Conservation (phyloP, 2,797 vertebrate genomes). For the Spea hammondii region DNA sequence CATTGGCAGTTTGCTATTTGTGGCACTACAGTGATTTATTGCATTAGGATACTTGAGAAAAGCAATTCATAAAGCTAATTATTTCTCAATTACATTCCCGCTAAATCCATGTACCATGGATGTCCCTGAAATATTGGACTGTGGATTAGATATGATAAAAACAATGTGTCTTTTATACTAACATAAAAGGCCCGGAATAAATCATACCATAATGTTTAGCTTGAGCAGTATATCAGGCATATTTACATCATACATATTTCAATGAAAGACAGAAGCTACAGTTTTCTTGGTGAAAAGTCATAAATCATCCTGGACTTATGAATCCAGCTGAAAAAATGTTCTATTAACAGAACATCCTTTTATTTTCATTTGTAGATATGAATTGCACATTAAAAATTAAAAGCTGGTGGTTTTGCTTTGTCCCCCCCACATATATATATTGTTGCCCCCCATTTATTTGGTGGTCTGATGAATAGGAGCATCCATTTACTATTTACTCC, state of each 20-base stretch:
- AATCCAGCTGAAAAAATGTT: not conserved
- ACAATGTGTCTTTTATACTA: not conserved
- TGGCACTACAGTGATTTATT: conserved; percentile 25
- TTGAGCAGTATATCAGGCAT: conserved; percentile 1
- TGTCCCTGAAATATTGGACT: conserved; percentile 13
- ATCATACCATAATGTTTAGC: conserved; percentile 21
- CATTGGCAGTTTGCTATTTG: not conserved
- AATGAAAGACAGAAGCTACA: conserved; percentile 9
- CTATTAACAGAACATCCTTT: not conserved
- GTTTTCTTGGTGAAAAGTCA: not conserved
- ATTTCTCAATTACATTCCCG: conserved; percentile 33
- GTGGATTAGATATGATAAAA: conserved; percentile 17
- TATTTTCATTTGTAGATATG: not conserved
- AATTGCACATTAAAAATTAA: not conserved
- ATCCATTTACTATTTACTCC: too few species aligned
- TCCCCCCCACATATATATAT: too few species aligned
- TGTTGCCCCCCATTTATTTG: too few species aligned
- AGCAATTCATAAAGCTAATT: conserved; percentile 32
- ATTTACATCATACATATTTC: conserved; percentile 28
- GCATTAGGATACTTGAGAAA: conserved; percentile 15
- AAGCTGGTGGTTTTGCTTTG: too few species aligned
- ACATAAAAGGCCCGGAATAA: conserved; percentile 8
- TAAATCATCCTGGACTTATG: conserved; percentile 3
- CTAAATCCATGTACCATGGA: not conserved
- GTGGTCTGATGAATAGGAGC: too few species aligned